phyloP scores from a whole-genome alignment of 2,888 invertebrate genomes.

The Allygus modestus region DNA sequence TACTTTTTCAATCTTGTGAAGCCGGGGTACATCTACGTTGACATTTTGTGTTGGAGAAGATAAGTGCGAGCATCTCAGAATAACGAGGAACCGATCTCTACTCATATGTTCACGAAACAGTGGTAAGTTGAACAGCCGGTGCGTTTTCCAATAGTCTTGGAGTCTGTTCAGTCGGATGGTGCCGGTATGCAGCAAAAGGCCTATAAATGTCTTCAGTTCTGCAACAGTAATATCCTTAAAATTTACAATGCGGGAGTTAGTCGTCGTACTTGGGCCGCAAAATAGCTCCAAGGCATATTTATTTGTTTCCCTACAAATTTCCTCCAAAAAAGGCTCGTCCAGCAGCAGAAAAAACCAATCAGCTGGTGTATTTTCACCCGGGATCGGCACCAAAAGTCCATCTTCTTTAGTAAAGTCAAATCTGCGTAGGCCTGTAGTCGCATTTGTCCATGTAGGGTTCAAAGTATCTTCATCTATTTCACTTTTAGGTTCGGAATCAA shows the following conservation, averaged over 20 bases:
- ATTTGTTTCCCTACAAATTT: background rate
- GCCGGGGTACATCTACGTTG: no score
- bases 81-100: no score
- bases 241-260: no score
- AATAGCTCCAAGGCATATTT: slow-evolving; percentile 14
- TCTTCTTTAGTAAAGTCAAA: background rate
- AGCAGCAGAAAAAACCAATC: background rate
- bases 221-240: background rate
- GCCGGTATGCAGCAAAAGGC: no score
- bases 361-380: background rate
- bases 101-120: no score
- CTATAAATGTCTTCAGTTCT: no score
- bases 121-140: no score
- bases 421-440: background rate
- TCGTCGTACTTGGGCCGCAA: background rate
- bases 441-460: background rate
- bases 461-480: background rate
- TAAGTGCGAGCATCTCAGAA: no score
- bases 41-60: no score
- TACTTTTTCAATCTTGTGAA: no score
- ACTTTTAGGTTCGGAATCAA: background rate
- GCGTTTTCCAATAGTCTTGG: no score
- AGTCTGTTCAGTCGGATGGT: no score
- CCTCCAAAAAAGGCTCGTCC: background rate
- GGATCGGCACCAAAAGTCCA: background rate